phyloP scores from a whole-genome alignment of 2,113 vertebrate genomes.

The Larimichthys crocea region DNA sequence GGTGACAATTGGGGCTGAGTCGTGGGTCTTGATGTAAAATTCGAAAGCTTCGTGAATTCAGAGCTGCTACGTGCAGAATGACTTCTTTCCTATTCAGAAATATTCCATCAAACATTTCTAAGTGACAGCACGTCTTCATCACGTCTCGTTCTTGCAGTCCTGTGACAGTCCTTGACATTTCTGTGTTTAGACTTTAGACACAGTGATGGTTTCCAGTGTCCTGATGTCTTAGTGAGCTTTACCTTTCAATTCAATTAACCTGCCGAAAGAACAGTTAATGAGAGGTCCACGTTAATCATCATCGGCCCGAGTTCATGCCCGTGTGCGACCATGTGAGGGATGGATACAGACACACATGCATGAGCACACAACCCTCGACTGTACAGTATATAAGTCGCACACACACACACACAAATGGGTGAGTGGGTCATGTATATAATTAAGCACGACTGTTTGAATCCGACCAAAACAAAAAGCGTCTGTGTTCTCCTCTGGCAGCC shows the following conservation, averaged over 20 bases:
- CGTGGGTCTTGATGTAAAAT: background rate
- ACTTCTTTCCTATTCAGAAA: background rate
- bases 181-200: background rate
- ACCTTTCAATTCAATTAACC: background rate
- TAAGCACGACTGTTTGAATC: conserved; percentile 1
- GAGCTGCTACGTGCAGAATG: background rate
- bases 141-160: too few relatives aligned
- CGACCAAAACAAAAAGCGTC: conserved; percentile 32
- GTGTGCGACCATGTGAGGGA: conserved; percentile 8
- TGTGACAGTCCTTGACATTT: background rate
- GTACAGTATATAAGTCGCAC: background rate
- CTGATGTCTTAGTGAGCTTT: background rate
- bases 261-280: background rate
- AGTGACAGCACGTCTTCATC: background rate
- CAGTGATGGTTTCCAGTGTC: background rate
- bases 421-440: conserved; percentile 25
- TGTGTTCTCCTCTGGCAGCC: background rate
- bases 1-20: background rate
- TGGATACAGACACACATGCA: conserved; percentile 14
- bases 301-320: background rate
- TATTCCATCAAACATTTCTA: background rate
- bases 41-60: background rate
- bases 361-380: background rate
- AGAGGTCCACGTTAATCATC: background rate
- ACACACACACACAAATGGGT: conserved; percentile 13